These are phyloP conservation scores for Lathamus discolor DNA, from an alignment of 2,113 vertebrate species.

Conservation along the genomic window DNA sequence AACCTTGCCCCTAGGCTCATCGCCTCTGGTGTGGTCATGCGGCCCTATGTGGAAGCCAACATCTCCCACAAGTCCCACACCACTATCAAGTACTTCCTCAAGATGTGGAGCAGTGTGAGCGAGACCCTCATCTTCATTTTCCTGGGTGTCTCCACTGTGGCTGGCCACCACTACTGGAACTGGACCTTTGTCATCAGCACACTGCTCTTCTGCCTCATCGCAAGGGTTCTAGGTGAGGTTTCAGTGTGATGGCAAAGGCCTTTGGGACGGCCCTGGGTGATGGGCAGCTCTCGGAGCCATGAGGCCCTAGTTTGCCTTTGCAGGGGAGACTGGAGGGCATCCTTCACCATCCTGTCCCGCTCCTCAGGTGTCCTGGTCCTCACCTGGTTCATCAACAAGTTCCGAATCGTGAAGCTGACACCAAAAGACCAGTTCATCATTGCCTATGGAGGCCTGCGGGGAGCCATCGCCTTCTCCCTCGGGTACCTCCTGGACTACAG, in stretches of 20 bases:
- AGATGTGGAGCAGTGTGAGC: constrained; percentile 99
- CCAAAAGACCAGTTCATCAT: constrained; percentile 99
- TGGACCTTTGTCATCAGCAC: constrained; percentile 94
- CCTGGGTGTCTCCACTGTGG: constrained; percentile 93
- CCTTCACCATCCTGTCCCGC: not conserved
- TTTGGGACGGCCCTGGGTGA: rapidly evolving
- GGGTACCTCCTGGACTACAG: constrained; percentile 84
- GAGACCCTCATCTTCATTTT: constrained; percentile 99
- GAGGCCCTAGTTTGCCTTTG: not conserved
- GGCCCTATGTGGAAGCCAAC: constrained; percentile 97
- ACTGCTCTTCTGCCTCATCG: constrained; percentile 89
- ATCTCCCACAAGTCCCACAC: constrained; percentile 99
- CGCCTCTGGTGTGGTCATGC: constrained; percentile 90
- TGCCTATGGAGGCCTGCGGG: constrained; percentile 93
- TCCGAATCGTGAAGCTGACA: constrained; percentile 95
- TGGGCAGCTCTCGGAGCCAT: not conserved
- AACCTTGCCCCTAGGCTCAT: constrained; percentile 80
- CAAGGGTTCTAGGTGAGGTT: constrained; percentile 87
- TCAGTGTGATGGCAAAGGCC: not conserved
- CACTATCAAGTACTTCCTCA: constrained; percentile 98
- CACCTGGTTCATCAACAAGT: constrained; percentile 95
- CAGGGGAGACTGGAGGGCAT: not conserved
- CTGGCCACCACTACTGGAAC: constrained; percentile 90
- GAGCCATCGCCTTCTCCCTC: constrained; percentile 97
- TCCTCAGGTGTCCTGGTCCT: constrained; percentile 88